phyloP scores from a whole-genome alignment of 1,140 invertebrate species.

The Dreissena polymorpha region DNA sequence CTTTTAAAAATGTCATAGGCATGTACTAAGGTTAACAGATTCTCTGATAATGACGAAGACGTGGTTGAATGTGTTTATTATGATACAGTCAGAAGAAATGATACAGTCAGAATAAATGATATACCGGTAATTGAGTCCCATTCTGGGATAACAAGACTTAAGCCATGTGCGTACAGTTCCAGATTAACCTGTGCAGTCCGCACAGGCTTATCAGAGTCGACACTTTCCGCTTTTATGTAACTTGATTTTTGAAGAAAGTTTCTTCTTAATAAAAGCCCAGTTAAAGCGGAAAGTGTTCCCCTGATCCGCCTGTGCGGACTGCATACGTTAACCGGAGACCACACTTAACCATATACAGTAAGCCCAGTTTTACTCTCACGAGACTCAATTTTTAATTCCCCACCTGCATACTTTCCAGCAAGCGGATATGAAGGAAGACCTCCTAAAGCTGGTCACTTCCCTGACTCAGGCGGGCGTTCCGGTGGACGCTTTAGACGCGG shows the following conservation, averaged over 20 bases:
- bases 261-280: background rate
- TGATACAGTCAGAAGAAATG: too few species aligned
- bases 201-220: too few species aligned
- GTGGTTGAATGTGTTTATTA: too few species aligned
- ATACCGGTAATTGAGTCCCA: too few species aligned
- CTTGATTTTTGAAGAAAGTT: background rate
- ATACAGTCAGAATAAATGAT: too few species aligned
- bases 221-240: background rate
- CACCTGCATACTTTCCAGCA: background rate
- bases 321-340: background rate
- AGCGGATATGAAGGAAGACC: slow-evolving; percentile 5
- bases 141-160: too few species aligned
- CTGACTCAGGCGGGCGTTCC: background rate
- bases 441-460: background rate
- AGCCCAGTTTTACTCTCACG: background rate
- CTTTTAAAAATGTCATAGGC: too few species aligned
- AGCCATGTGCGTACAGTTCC: too few species aligned
- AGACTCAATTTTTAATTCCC: background rate
- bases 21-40: too few species aligned
- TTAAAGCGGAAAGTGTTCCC: background rate
- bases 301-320: background rate
- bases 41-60: too few species aligned
- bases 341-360: background rate
- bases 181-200: too few species aligned
- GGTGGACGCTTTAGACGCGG: background rate